phyloP scores from a whole-genome alignment of 2,797 vertebrate genomes.

The Leptatherina wallacei region DNA sequence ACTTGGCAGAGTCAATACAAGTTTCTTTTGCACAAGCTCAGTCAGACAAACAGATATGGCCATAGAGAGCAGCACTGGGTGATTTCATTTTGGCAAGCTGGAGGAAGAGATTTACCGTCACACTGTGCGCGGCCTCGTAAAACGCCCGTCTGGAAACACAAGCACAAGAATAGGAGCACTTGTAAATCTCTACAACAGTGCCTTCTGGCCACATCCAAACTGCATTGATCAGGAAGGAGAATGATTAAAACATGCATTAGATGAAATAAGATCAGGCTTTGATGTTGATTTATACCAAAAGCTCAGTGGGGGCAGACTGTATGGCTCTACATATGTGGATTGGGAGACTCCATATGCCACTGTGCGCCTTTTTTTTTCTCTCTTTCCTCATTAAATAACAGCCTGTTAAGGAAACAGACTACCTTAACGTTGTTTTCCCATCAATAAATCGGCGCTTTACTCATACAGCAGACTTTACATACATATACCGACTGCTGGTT shows the following conservation, averaged over 20 bases:
- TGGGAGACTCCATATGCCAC: conserved; percentile 34
- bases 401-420: conserved; percentile 71
- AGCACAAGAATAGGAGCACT: conserved; percentile 79
- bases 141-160: conserved; percentile 88
- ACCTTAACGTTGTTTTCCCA: conserved; percentile 58
- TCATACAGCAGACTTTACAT: conserved; percentile 46
- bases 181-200: conserved; percentile 91
- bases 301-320: conserved; percentile 42
- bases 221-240: conserved; percentile 91
- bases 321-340: conserved; percentile 43
- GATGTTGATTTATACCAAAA: conserved; percentile 92
- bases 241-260: conserved; percentile 96
- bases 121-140: conserved; percentile 87
- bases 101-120: conserved; percentile 86
- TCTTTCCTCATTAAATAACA: conserved; percentile 72
- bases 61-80: conserved; percentile 55
- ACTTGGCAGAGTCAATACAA: conserved; percentile 69
- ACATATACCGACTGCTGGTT: conserved; percentile 27
- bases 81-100: conserved; percentile 76
- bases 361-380: neutral
- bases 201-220: conserved; percentile 90
- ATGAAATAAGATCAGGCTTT: conserved; percentile 89
- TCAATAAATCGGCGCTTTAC: conserved; percentile 64
- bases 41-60: conserved; percentile 71
- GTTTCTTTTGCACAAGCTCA: conserved; percentile 61